Base-by-base conservation (phyloP, 2,888 invertebrate species). In the Plagodis dolabraria region DNA sequence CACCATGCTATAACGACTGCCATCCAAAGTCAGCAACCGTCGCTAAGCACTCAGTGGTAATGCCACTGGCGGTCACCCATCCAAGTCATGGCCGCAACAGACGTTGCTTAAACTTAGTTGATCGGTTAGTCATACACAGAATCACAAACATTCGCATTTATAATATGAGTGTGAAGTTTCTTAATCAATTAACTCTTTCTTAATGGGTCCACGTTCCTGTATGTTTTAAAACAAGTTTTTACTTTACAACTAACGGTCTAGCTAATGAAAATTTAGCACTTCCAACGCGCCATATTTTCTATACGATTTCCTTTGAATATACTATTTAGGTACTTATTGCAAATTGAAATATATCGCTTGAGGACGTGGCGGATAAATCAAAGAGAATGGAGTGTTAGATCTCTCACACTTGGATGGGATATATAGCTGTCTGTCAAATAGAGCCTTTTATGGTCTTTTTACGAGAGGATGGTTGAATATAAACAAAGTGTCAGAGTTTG, bases 261-360 rank as follows among this genome's bases (percentile, higher is more conserved):
- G 48, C 12, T 58, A 53, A 53, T 53, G 51, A 49, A 58, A 58
- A 58, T 53, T 53, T 58, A 53, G 44, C 47, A 48, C 48, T 12
- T 43, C 5, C 12, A 43, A 33, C 34, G 35, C 47, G 34, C 33
- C 46, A 12, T 6, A 43, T 43, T 43, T 43, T 12, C 11, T 7
- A 43, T 12, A 33, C 9, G 5, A n/a, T 47, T 40, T 54, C n/a
- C 22, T 33, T 54, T 48, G 54, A 43, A 43, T 48, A 34, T 33
- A 42, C n/a, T 36, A 7, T 12, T 7, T 5, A 12, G 12, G n/a
- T 10, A 46, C n/a, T 10, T 34, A 22, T 40, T 49, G 48, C 49
- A 53, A 53, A 59, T 53, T 46, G 42, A 50, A 53, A 50, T 59
- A 7, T 53, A 53, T 49, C 46, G 42, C 59, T 42, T 12, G 10